Conservation (phyloP, 2,113 vertebrate genomes). For the Centropristis striata region DNA sequence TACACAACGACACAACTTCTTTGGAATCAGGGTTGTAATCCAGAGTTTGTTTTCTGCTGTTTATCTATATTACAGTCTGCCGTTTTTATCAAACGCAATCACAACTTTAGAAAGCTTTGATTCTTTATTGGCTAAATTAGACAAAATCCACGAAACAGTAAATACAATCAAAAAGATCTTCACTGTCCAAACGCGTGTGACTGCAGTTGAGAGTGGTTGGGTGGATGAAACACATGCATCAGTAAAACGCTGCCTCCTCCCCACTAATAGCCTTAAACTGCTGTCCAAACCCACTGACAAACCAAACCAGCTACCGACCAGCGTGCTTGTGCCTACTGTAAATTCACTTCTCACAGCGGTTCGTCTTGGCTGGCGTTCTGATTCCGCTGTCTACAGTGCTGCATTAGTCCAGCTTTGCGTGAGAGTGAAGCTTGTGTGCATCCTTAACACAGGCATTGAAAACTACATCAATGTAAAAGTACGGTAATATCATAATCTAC, state of each 20-base stretch:
- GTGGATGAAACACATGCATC: conserved; percentile 37
- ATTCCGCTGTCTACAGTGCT: conserved; percentile 26
- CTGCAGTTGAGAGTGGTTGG: conserved; percentile 28
- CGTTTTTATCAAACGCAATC: background rate
- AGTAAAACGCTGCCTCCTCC: conserved; percentile 34
- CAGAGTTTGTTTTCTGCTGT: background rate
- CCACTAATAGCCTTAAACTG: conserved; percentile 45
- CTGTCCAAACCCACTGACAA: conserved; percentile 60
- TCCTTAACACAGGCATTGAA: conserved; percentile 32
- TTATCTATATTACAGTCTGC: background rate
- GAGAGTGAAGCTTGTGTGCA: conserved; percentile 19
- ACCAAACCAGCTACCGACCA: conserved; percentile 63
- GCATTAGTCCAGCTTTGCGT: conserved; percentile 35
- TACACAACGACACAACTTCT: too few relatives aligned
- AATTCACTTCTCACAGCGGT: conserved; percentile 49
- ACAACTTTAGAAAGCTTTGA: background rate
- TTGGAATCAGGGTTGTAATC: background rate
- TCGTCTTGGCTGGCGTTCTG: conserved; percentile 42
- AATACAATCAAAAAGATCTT: background rate
- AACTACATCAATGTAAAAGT: conserved; percentile 48
- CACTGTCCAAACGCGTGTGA: conserved; percentile 21
- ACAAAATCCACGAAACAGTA: conserved; percentile 1
- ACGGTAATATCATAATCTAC: conserved; percentile 51
- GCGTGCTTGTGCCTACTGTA: conserved; percentile 46
- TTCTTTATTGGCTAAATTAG: background rate